Evolutionary conservation across 1,140 invertebrate species (phyloP).

Genomic region (Octopus sinensis): DNA sequence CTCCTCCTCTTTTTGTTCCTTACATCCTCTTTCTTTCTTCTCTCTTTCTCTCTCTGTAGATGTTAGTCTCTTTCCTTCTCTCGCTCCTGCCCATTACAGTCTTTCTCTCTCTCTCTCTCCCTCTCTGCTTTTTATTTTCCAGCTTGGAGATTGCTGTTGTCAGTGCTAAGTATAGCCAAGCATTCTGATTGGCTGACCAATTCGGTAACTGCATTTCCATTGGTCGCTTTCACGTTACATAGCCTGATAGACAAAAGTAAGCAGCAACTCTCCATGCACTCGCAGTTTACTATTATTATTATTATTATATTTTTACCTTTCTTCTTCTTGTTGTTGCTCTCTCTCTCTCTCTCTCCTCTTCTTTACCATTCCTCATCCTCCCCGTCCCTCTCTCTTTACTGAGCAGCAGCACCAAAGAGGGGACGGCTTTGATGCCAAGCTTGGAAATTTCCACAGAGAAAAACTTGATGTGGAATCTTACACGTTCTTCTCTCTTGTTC

Average conservation of each 20-base stretch:
- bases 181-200: neutral
- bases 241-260: neutral
- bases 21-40: neutral
- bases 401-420: neutral
- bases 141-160: conserved; percentile 7
- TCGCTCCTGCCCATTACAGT: too few relatives aligned
- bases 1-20: neutral
- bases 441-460: neutral
- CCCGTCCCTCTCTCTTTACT: neutral
- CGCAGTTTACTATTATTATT: too few relatives aligned
- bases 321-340: neutral
- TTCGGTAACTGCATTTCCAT: neutral
- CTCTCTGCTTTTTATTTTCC: neutral
- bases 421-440: neutral
- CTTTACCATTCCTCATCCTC: neutral
- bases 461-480: neutral
- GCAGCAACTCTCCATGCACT: neutral
- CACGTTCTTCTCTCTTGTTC: neutral
- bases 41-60: too few relatives aligned
- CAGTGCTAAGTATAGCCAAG: neutral
- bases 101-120: neutral
- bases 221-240: neutral
- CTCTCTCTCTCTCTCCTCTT: neutral
- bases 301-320: neutral
- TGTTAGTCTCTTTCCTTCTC: too few relatives aligned